Evolutionary conservation across 2,113 vertebrate species (phyloP), one percentile per base, ranked within the genome.

Genomic region (Oncorhynchus tshawytscha): DNA sequence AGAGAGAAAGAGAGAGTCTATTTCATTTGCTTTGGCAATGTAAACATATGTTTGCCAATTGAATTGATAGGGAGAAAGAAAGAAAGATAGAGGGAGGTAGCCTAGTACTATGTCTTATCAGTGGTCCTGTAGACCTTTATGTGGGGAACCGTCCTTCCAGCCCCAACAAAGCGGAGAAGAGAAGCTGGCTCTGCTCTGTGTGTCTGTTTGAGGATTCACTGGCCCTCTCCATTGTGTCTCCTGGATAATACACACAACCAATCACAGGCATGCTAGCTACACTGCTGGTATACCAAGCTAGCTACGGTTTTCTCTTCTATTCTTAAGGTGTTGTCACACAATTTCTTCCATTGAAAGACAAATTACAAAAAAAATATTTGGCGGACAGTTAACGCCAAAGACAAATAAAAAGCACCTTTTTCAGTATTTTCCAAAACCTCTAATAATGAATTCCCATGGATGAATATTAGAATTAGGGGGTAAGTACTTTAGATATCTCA

Each of bases 161-260:
- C 62, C 70, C 75, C 67, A 79, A 86, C 85, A 85, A 84, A 81
- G 73, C 81, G 25, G 68, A 78, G 82, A 20, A 39, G 68, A 51
- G 79, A 82, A 54, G 66, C 82, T 79, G 80, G 73, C 82, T 72
- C 73, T 27, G 67, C n/a, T 24, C 59, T 22, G 59, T n/a, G 59
- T n/a, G 59, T 65, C 24, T 76, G 85, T 87, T 88, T 88, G 80
- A 78, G 81, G 78, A 87, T 87, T 82, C 62, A 70, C 39, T 8
- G 3, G 57, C 57, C 22, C 70, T 27, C 25, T 76, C 78, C 74
- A 82, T 86, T 88, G 87, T 88, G 79, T 81, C 77, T 74, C 70
- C 74, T 77, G 79, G 77, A 85, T 82, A 81, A 80, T 85, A 84
- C 39, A 83, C 75, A 78, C 71, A 79, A 77, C 81, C 76, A 81